Evolutionary conservation across 2,113 vertebrate genomes (phyloP).

Genomic region (Nothobranchius furzeri): DNA sequence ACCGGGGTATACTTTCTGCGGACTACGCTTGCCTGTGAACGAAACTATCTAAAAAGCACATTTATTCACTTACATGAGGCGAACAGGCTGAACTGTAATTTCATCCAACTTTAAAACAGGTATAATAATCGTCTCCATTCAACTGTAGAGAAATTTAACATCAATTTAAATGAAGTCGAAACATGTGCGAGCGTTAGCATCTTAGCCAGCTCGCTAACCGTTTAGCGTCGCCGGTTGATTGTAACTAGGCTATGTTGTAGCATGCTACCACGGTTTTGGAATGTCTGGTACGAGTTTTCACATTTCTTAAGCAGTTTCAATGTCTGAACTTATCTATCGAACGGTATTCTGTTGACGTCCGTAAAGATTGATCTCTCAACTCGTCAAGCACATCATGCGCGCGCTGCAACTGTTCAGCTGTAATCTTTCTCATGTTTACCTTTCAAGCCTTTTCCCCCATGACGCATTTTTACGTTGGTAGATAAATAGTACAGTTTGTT

Average conservation of each 20-base stretch:
- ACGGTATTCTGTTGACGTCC: background rate
- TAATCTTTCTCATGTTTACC: background rate
- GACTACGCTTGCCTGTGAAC: constrained; percentile 1
- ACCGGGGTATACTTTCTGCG: constrained; percentile 31
- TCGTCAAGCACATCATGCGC: constrained; percentile 16
- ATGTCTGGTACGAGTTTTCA: background rate
- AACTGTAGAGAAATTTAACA: background rate
- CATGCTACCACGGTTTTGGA: background rate
- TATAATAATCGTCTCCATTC: constrained; percentile 8
- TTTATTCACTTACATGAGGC: background rate
- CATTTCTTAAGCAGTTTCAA: accelerated
- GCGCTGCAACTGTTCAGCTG: constrained; percentile 4
- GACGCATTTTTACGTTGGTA: background rate
- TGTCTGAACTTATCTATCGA: background rate
- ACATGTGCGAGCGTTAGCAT: constrained; percentile 27
- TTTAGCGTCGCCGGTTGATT: constrained; percentile 25
- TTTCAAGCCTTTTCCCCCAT: background rate
- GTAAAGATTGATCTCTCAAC: background rate
- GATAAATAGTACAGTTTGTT: too few relatives aligned
- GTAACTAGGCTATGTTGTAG: constrained; percentile 12
- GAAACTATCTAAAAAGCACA: background rate
- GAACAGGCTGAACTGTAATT: background rate
- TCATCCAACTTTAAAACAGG: constrained; percentile 19
- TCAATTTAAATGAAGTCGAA: background rate
- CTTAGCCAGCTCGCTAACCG: constrained; percentile 34